Evolutionary conservation across 2,797 vertebrate species (phyloP).

Genomic region (Bradypodion ventrale): DNA sequence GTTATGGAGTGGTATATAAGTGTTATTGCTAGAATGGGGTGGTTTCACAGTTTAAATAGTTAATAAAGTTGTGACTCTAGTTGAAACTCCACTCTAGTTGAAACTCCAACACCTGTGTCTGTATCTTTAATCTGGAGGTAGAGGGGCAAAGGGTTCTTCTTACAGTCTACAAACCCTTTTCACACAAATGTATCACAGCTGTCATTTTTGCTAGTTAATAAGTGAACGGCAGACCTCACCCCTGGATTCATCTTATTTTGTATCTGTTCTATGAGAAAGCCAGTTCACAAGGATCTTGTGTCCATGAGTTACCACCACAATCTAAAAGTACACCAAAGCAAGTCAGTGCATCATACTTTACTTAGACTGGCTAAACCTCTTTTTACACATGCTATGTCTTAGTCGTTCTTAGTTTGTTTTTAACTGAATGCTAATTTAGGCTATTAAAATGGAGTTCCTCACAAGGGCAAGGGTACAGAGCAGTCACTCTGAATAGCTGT

Average conservation of each 20-base stretch:
- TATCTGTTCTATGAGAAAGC: neutral
- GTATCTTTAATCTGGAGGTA: no score
- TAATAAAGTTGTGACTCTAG: no score
- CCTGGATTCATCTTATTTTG: neutral
- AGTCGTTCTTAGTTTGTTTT: constrained; percentile 3
- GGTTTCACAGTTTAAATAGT: no score
- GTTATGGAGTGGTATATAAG: no score
- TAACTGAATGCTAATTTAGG: constrained; percentile 26
- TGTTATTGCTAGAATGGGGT: no score
- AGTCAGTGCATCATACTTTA: neutral
- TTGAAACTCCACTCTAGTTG: no score
- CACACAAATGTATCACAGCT: no score
- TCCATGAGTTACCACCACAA: neutral
- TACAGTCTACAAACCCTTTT: no score
- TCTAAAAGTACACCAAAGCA: constrained; percentile 16
- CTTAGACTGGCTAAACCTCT: constrained; percentile 13
- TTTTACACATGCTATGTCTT: constrained; percentile 38
- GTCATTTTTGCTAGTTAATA: neutral
- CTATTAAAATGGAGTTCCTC: constrained; percentile 42
- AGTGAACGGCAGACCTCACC: constrained; percentile 18
- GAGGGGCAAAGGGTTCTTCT: no score
- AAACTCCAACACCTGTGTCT: no score
- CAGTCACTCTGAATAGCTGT: constrained; percentile 56
- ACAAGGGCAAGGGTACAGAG: constrained; percentile 41
- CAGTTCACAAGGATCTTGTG: neutral